Percentiles rank a stretch among this genome's conserved stretches.
Conservation (phyloP, 2,797 vertebrate species). For the Catharus ustulatus region DNA sequence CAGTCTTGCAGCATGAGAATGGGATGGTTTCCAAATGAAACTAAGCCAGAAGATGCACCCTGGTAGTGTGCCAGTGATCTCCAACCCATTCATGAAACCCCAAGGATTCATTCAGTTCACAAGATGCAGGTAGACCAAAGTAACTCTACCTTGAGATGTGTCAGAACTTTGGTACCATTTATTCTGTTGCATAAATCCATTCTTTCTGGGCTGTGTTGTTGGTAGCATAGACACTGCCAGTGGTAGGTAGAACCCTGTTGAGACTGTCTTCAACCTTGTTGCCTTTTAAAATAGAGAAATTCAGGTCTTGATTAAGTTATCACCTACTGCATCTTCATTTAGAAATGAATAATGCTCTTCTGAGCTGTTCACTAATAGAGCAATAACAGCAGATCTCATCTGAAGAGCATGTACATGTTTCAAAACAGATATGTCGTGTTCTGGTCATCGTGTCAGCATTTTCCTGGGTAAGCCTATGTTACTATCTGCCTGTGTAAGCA, state of each 20-base stretch:
- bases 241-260: not conserved
- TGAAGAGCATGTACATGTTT: not conserved
- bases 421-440: not conserved
- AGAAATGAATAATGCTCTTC: not conserved
- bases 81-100: rapidly evolving
- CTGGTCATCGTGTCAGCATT: not conserved
- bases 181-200: not conserved
- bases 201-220: not conserved
- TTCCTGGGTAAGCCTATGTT: not conserved
- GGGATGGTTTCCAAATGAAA: not conserved
- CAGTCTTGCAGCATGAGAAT: not conserved
- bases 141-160: not conserved
- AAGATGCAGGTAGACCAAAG: not conserved
- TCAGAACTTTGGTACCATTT: not conserved
- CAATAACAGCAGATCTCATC: not conserved
- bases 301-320: not conserved
- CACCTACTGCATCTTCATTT: not conserved
- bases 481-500: not conserved
- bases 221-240: rapidly evolving
- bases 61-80: not conserved
- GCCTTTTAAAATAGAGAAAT: not conserved
- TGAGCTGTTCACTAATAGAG: not conserved
- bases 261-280: not conserved
- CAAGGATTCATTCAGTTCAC: not conserved
- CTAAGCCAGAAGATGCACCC: not conserved